Base-by-base conservation (phyloP, 2,888 invertebrate genomes). In the Nephrocerus scutellatus region DNA sequence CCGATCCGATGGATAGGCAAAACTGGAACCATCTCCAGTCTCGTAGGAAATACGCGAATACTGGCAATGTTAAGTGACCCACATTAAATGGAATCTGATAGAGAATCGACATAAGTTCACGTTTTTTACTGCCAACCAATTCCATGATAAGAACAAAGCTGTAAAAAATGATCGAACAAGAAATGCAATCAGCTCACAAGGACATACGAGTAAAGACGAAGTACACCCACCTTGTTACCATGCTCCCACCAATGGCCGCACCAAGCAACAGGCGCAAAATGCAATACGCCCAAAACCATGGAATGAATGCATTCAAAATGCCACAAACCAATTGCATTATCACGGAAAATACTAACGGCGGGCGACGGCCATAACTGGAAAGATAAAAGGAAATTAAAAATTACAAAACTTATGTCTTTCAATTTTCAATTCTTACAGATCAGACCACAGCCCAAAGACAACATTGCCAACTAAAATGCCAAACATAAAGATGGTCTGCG, bases 221-320 rank as follows among this genome's bases (percentile, higher is more conserved):
- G 14, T 7, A 3, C 26, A 20, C 35, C 36, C 39, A 64, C 65
- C 66, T 62, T 29, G 83, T 84, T 34, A 84, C 80, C 83, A 89
- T 89, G 0, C 84, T 83, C 23, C 88, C 88, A 30, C 85, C 86
- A 2, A 84, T 85, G 8, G 84, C 84, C 16, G 83, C 72, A 1
- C 84, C 86, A 10, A 80, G 74, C 14, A 85, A 56, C 57, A 86
- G 82, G 28, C 86, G 72, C 31, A 83, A 72, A 0, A 80, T 41
- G 7, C 84, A 74, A 55, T 86, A 83, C 5, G 70, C 50, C 60
- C 68, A 63, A 39, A 75, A 80, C 70, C 78, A 80, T 3, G 84
- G 78, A 0, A 82, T 78, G 45, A 81, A 72, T 0, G 84, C 81
- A 14, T 84, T 81, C 0, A 75, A 72, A 8, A 82, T 74, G 10